Evolutionary conservation across 1,140 invertebrate species (phyloP), one percentile per base, ranked within the genome.

Genomic region (Pygmarrhopalites habei): DNA sequence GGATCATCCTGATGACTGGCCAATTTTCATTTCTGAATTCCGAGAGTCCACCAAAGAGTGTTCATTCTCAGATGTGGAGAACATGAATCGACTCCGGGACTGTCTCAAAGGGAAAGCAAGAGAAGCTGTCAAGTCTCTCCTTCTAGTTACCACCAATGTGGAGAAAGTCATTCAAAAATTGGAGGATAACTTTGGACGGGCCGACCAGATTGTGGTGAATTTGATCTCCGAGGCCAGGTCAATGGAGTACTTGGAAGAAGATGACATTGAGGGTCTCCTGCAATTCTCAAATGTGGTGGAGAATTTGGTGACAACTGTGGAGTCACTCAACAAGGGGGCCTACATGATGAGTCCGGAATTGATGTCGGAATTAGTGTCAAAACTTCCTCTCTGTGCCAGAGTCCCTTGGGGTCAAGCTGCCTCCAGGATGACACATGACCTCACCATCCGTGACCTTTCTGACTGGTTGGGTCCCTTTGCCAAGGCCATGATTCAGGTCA

Each of bases 1-100:
- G 5, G 61, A 55, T 3, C n/a, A 62, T 4, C 60, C 61, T 2
- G 52, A 44, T 1, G 53, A 63, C 2, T 63, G 61, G 62, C 62
- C 62, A 5, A 10, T 28, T 17, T 64, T 64, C 29, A 41, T 51
- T n/a, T 19, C 15, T 15, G 25, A 57, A 19, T 53, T 41, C 23
- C 10, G 28, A 2, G 19, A 29, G 2, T 28, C 51, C 1, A 61
- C 44, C 4, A 25, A 52, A 17, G 43, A 41, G 21, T 65, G 58
- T 26, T n/a, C 23, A 23, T 59, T 62, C n/a, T 25, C 59, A 3
- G 19, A 59, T 19, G 64, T 19, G 1, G 43, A 64, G 30, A 64
- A 64, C 32, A 52, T 64, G 30, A 30, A 17, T 17, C 4, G 62
- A 2, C 23, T 64, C 1, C 21, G 44, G 19, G 39, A 53, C 21